Evolutionary conservation across 2,113 vertebrate species (phyloP).

Genomic region (Sialia sialis): DNA sequence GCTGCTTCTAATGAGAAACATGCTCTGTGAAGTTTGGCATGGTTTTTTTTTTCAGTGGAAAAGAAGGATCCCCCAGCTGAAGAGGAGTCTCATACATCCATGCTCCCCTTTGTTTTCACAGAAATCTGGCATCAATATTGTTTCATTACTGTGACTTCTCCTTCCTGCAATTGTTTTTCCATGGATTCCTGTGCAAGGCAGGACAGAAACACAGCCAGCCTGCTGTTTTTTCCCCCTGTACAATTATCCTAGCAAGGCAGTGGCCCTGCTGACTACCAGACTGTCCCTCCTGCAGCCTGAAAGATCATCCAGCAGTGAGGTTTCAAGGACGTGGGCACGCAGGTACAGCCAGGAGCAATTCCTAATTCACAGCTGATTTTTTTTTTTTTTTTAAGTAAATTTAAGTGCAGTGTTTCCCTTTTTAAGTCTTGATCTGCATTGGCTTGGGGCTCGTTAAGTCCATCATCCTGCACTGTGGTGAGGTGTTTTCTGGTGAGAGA

Average conservation of each 20-base stretch:
- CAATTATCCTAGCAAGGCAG: neutral
- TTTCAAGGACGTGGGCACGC: neutral
- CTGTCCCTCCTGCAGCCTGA: neutral
- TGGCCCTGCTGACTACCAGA: neutral
- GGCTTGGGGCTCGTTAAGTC: neutral
- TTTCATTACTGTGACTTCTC: neutral
- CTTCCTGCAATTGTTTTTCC: conserved; percentile 59
- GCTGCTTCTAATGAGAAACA: neutral
- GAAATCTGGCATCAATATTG: neutral
- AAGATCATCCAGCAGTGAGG: neutral
- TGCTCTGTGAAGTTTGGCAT: neutral
- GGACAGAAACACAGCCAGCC: neutral
- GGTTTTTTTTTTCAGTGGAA: neutral
- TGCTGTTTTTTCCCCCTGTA: neutral
- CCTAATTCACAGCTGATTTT: neutral
- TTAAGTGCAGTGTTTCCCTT: neutral
- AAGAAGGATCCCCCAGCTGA: neutral
- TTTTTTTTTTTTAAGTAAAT: neutral
- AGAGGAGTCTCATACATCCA: neutral
- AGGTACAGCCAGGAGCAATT: neutral
- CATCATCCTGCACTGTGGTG: neutral
- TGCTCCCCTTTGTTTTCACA: neutral
- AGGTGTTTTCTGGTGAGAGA: neutral
- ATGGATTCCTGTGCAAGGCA: neutral
- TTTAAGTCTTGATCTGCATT: neutral